phyloP scores from a whole-genome alignment of 2,113 vertebrate genomes.

The Pseudonaja textilis region DNA sequence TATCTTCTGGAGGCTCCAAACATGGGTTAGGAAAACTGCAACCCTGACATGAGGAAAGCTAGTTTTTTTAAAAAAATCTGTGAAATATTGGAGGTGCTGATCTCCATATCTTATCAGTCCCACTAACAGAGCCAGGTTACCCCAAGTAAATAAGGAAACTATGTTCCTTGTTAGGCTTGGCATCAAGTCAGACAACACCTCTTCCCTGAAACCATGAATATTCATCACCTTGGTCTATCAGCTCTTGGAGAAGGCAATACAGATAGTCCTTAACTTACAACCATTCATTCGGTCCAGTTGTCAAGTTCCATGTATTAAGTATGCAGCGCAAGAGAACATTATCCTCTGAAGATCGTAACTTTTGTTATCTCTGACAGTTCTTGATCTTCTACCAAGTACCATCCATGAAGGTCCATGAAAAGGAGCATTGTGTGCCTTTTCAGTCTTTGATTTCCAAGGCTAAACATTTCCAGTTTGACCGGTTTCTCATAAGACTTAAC shows the following conservation, averaged over 20 bases:
- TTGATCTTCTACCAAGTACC: not conserved
- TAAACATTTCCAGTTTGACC: not conserved
- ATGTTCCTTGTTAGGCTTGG: not conserved
- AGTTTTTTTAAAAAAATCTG: not conserved
- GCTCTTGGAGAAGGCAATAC: slow-evolving; percentile 6
- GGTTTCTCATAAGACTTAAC: not conserved
- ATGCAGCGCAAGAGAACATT: not conserved
- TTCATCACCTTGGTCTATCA: slow-evolving; percentile 26
- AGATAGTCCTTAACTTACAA: not conserved
- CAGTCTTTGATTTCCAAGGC: not conserved
- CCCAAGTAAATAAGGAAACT: not conserved
- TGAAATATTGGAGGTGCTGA: not conserved
- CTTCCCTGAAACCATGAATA: slow-evolving; percentile 14
- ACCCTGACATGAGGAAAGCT: not conserved
- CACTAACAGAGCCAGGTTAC: fast-evolving
- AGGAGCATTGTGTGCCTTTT: not conserved
- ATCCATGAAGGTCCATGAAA: not conserved
- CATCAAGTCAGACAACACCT: not conserved
- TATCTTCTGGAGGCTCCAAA: not conserved
- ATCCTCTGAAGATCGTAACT: not conserved
- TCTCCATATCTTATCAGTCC: not conserved
- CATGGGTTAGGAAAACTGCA: not conserved
- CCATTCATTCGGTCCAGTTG: not conserved
- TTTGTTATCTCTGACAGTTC: not conserved
- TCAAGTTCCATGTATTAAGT: not conserved